phyloP scores from a whole-genome alignment of 2,888 invertebrate species.

The Tipula confusa region DNA sequence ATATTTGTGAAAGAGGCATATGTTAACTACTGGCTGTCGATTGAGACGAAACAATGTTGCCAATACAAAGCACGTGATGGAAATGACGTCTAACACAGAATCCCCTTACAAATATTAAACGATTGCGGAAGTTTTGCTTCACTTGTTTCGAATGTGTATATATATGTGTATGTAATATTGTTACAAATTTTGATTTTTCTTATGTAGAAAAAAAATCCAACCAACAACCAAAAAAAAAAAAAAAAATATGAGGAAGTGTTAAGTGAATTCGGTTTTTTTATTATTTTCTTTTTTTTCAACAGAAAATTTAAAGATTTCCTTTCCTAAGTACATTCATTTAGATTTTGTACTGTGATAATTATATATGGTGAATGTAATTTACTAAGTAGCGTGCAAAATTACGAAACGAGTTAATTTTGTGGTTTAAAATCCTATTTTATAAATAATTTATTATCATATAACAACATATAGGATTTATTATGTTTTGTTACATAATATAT shows the following conservation, averaged over 20 bases:
- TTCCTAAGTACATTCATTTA: constrained; percentile 20
- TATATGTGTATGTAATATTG: neutral
- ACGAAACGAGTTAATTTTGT: constrained; percentile 25
- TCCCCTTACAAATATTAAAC: too few species aligned
- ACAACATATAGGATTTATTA: neutral
- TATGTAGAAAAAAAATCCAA: neutral
- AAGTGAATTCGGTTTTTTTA: neutral
- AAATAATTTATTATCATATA: constrained; percentile 20
- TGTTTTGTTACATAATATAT: neutral
- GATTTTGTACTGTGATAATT: constrained; percentile 6
- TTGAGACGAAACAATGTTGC: too few species aligned
- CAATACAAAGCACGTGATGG: too few species aligned
- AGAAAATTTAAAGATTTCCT: constrained; percentile 16
- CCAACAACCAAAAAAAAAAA: neutral
- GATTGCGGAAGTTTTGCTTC: too few species aligned
- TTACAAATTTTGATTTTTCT: neutral
- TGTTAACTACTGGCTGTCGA: too few species aligned
- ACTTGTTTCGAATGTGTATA: too few species aligned
- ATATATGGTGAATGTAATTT: constrained; percentile 25
- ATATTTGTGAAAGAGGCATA: too few species aligned
- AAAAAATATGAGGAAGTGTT: neutral
- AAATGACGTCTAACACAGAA: too few species aligned
- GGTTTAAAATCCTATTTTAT: constrained; percentile 25
- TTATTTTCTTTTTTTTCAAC: neutral
- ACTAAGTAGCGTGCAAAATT: constrained; percentile 25